phyloP scores from a whole-genome alignment of 2,888 invertebrate species.

The Strigamia transsilvanica region DNA sequence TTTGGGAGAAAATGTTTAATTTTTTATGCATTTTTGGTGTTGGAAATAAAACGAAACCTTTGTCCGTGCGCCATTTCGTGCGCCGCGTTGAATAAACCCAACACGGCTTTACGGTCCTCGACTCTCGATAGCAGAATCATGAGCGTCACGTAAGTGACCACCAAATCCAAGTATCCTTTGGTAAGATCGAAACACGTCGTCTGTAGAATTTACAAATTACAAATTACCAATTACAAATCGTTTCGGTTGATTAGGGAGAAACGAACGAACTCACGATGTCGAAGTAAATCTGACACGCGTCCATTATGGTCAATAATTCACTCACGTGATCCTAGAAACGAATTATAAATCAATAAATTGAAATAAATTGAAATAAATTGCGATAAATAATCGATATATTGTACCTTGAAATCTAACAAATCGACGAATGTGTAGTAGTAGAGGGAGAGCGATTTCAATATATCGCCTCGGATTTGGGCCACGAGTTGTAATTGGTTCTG shows the following conservation, averaged over 20 bases:
- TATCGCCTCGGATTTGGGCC: constrained; percentile 86
- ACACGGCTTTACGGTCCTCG: constrained; percentile 95
- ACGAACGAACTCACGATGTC: constrained; percentile 80
- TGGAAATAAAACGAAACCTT: constrained; percentile 66
- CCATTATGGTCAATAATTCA: constrained; percentile 82
- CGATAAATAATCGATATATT: constrained; percentile 65
- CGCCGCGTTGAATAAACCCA: constrained; percentile 97
- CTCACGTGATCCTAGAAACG: constrained; percentile 67
- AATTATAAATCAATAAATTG: not conserved
- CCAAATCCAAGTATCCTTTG: constrained; percentile 92
- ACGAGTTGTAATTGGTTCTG: constrained; percentile 75
- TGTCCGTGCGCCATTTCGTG: constrained; percentile 94
- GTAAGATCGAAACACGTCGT: constrained; percentile 96
- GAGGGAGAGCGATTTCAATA: constrained; percentile 93
- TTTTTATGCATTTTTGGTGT: no score
- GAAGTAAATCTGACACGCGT: constrained; percentile 92
- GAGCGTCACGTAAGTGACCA: constrained; percentile 90
- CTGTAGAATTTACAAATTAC: constrained; percentile 58
- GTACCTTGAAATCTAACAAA: constrained; percentile 95
- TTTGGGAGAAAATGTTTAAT: no score
- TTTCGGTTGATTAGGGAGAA: no score
- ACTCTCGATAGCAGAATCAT: constrained; percentile 98
- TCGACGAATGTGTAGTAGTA: constrained; percentile 99
- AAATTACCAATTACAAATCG: not conserved
- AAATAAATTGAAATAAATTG: not conserved